phyloP scores from a whole-genome alignment of 2,797 vertebrate species.

The Hipposideros larvatus region DNA sequence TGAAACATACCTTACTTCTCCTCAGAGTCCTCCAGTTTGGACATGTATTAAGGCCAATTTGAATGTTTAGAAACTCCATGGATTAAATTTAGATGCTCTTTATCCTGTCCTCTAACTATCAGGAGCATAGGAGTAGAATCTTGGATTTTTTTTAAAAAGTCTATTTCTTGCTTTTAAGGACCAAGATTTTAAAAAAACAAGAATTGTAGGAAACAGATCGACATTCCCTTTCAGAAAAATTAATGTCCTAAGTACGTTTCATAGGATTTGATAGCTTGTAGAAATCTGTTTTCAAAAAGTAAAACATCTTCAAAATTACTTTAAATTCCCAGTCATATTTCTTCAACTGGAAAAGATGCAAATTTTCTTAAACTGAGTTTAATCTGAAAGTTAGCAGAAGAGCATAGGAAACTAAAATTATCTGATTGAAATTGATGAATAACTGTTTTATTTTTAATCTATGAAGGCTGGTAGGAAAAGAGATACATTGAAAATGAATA shows the following conservation, averaged over 20 bases:
- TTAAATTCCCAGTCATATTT: slow-evolving; percentile 43
- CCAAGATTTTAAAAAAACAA: background rate
- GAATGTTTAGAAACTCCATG: background rate
- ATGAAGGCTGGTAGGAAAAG: slow-evolving; percentile 51
- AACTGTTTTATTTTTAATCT: slow-evolving; percentile 60
- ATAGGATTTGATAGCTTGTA: slow-evolving; percentile 28
- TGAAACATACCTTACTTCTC: background rate
- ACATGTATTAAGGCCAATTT: background rate
- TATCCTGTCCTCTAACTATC: background rate
- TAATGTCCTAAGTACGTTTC: slow-evolving; percentile 9
- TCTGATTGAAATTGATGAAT: slow-evolving; percentile 31
- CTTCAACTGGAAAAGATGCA: slow-evolving; percentile 41
- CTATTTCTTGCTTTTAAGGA: background rate
- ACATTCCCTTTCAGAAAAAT: slow-evolving; percentile 52
- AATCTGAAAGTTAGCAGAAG: slow-evolving; percentile 35
- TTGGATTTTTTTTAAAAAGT: background rate
- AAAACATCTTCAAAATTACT: slow-evolving; percentile 59
- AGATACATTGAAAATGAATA: slow-evolving; percentile 42
- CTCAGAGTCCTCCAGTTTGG: background rate
- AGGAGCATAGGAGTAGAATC: background rate
- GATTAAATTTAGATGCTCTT: background rate
- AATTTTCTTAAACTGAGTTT: slow-evolving; percentile 50
- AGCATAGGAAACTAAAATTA: slow-evolving; percentile 13
- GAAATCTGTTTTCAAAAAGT: slow-evolving; percentile 56
- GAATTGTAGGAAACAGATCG: background rate